These are phyloP conservation scores for Ricordea florida DNA, from an alignment of 92 coral and sea anemone genomes.

Conservation along the genomic window DNA sequence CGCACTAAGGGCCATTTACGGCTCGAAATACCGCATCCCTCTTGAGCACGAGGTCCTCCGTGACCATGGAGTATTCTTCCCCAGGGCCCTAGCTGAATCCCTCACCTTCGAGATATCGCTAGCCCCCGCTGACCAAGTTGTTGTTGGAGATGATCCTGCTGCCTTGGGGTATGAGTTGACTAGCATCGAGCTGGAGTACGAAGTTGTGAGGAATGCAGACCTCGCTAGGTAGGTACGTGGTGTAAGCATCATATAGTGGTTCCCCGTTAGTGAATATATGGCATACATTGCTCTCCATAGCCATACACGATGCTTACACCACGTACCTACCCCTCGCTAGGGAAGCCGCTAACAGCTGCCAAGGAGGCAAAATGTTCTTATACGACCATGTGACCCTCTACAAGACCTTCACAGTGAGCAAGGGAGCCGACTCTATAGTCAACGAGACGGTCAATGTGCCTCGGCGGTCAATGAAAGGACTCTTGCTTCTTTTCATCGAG, in stretches of 20 bases:
- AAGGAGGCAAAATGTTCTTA: no score
- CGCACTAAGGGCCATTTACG: neutral
- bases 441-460: neutral
- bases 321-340: no score
- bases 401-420: no score
- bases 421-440: neutral
- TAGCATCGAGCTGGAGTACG: neutral
- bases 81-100: neutral
- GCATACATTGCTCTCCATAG: no score
- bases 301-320: no score
- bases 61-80: constrained; percentile 11
- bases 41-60: constrained; percentile 12
- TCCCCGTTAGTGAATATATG: no score
- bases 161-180: neutral
- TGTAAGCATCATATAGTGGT: no score
- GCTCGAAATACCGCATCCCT: neutral
- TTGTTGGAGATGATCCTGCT: neutral
- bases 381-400: no score
- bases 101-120: neutral
- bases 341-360: neutral
- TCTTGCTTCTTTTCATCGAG: neutral
- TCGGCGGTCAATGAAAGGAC: neutral
- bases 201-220: neutral
- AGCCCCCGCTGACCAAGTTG: neutral
- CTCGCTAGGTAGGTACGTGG: no score